A percentile compares a stretch with the other conserved stretches of the same genome.
Conservation (phyloP, 2,888 invertebrate genomes). For the Limnephilus marmoratus region DNA sequence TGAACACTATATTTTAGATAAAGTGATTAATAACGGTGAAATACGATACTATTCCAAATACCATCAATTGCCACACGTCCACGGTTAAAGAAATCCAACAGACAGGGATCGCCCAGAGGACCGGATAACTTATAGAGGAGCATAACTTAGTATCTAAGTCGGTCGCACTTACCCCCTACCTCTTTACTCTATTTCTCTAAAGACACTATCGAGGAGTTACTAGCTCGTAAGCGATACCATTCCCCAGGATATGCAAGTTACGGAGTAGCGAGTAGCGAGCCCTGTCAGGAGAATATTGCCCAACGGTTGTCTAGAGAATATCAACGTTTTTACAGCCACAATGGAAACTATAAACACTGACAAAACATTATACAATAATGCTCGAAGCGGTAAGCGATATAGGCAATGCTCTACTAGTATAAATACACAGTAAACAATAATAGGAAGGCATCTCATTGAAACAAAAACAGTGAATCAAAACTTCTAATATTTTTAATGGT, state of each 20-base stretch:
- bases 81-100: constrained; percentile 6
- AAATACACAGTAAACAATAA: background rate
- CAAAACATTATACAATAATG: background rate
- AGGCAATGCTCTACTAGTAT: background rate
- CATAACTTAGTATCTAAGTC: background rate
- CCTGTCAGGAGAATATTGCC: constrained; percentile 26
- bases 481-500: background rate
- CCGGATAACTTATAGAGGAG: background rate
- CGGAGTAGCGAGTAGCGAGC: constrained; percentile 12
- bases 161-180: background rate
- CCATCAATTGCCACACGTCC: constrained; percentile 9
- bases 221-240: constrained; percentile 25
- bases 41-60: background rate
- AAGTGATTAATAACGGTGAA: background rate
- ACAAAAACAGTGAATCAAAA: background rate
- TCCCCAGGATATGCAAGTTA: constrained; percentile 35
- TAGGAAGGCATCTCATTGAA: background rate
- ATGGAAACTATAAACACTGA: background rate
- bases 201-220: background rate
- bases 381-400: background rate
- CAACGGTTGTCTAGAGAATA: constrained; percentile 4
- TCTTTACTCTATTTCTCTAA: background rate
- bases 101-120: constrained; percentile 14
- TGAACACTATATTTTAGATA: background rate
- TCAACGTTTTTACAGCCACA: background rate